Evolutionary conservation across 2,113 vertebrate species (phyloP).

Genomic region (Pangasianodon gigas): DNA sequence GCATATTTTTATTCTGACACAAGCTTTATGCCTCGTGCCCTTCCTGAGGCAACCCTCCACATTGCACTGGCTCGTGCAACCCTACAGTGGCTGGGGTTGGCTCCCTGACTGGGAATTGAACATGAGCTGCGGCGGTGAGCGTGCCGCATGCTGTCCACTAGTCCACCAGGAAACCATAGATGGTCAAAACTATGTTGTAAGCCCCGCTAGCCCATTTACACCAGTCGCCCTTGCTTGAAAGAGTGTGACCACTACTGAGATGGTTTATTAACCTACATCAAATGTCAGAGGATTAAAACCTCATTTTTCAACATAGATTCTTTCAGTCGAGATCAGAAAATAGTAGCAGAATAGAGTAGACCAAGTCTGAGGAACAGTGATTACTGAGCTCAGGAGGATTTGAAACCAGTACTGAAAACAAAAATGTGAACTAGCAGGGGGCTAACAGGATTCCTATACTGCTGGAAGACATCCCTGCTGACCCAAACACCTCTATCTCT

Average conservation of each 20-base stretch:
- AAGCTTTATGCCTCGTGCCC: no score
- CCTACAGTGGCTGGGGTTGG: no score
- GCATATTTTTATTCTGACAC: no score
- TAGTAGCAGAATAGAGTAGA: neutral
- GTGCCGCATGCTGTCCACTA: no score
- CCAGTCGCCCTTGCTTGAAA: neutral
- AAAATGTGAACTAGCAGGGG: neutral
- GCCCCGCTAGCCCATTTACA: neutral
- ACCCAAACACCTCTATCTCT: conserved; percentile 8
- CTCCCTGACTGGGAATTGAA: no score
- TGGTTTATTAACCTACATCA: neutral
- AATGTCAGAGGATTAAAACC: neutral
- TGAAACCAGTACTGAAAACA: neutral
- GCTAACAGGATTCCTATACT: conserved; percentile 17
- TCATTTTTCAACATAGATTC: neutral
- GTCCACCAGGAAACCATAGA: no score
- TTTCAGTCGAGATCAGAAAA: neutral
- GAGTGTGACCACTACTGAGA: neutral
- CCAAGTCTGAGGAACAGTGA: neutral
- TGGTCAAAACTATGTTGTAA: neutral
- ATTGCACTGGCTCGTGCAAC: no score
- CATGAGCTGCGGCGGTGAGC: no score
- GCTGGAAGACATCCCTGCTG: neutral
- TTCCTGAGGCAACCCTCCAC: no score
- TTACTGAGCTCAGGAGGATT: neutral